Percentiles rank a stretch among this genome's conserved stretches.
Conservation (phyloP, 2,113 vertebrate species). For the Neoarius graeffei region DNA sequence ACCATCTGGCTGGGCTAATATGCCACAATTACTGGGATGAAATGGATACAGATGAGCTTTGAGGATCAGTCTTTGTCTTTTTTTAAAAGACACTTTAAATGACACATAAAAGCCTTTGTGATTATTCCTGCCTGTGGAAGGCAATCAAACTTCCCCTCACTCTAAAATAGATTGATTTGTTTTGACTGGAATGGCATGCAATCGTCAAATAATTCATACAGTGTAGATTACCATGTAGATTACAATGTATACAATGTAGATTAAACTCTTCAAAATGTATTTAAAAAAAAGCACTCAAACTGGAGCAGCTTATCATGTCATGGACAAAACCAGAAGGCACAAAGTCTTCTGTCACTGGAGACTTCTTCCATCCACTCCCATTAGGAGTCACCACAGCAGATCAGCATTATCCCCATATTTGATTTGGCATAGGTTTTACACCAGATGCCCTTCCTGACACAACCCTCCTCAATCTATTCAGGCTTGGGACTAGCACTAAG, state of each 20-base stretch:
- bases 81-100: constrained; percentile 8
- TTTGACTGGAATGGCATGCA: constrained; percentile 46
- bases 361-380: too few species aligned
- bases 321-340: too few species aligned
- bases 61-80: constrained; percentile 41
- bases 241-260: too few species aligned
- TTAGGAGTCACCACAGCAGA: too few species aligned
- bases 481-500: too few species aligned
- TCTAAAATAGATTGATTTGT: constrained; percentile 56
- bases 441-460: too few species aligned
- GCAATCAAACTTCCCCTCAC: constrained; percentile 46
- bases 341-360: too few species aligned
- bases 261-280: constrained; percentile 58
- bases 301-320: too few species aligned
- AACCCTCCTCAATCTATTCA: too few species aligned
- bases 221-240: constrained; percentile 43
- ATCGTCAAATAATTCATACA: constrained; percentile 64
- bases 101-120: constrained; percentile 42
- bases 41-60: constrained; percentile 45
- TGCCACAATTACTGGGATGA: constrained; percentile 46
- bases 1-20: constrained; percentile 44
- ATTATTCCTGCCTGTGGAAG: constrained; percentile 62
- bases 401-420: too few species aligned
- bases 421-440: too few species aligned
- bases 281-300: background rate